These are phyloP conservation scores for Embiotoca jacksoni DNA, from an alignment of 2,113 vertebrate species.

Conservation along the genomic window DNA sequence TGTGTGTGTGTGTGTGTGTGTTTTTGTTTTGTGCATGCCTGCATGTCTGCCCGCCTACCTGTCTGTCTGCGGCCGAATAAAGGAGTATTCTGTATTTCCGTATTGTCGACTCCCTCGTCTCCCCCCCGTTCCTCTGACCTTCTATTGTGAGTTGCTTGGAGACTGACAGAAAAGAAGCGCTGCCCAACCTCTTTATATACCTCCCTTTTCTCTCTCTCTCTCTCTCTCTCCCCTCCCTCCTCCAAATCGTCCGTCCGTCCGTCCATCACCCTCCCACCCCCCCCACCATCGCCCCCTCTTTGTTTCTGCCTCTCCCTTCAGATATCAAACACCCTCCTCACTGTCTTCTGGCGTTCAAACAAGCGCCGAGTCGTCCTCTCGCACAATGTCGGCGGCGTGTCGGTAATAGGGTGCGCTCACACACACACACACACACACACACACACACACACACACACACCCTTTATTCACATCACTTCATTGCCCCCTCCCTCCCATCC, in stretches of 20 bases:
- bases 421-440: slow-evolving; percentile 19
- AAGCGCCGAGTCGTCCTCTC: slow-evolving; percentile 42
- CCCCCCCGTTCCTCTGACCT: slow-evolving; percentile 88
- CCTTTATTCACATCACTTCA: slow-evolving; percentile 70
- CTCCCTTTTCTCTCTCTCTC: slow-evolving; percentile 17
- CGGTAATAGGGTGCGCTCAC: slow-evolving; percentile 63
- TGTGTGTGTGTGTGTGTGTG: slow-evolving; percentile 17
- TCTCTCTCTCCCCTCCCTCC: slow-evolving; percentile 27
- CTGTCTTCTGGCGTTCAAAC: slow-evolving; percentile 61
- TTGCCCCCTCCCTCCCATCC: slow-evolving; percentile 58
- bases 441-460: slow-evolving; percentile 36
- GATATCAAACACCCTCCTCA: slow-evolving; percentile 57
- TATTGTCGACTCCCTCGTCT: slow-evolving; percentile 83
- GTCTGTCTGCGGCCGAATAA: slow-evolving; percentile 75
- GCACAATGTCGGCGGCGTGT: slow-evolving; percentile 62
- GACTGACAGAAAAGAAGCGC: slow-evolving; percentile 90
- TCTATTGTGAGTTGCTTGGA: slow-evolving; percentile 99
- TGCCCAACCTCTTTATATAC: slow-evolving; percentile 86
- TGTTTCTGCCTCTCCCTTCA: slow-evolving; percentile 49
- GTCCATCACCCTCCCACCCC: slow-evolving; percentile 14
- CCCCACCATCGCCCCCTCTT: slow-evolving; percentile 38
- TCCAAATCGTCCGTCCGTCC: slow-evolving; percentile 1
- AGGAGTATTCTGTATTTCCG: slow-evolving; percentile 78
- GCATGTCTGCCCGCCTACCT: slow-evolving; percentile 44
- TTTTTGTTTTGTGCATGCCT: slow-evolving; percentile 24